phyloP scores from a whole-genome alignment of 1,140 invertebrate species.

The Pteromalus puparum region DNA sequence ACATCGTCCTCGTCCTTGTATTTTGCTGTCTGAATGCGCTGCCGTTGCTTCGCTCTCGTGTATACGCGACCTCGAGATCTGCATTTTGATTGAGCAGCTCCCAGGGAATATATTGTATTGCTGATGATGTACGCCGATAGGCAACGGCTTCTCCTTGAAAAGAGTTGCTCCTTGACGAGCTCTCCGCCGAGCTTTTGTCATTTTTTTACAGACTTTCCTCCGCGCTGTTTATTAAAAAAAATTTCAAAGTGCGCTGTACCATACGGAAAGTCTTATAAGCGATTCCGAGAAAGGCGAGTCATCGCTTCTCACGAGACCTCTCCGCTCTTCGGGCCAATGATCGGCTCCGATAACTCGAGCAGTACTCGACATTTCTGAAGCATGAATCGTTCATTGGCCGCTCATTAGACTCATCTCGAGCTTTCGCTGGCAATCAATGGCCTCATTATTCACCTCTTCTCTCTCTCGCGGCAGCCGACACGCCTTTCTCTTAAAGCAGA shows the following conservation, averaged over 20 bases:
- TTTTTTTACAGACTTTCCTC: neutral
- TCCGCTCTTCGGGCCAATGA: neutral
- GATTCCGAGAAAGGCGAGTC: too few species aligned
- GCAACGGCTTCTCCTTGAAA: conserved; percentile 27
- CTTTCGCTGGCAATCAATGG: conserved; percentile 7
- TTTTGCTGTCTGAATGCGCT: conserved; percentile 34
- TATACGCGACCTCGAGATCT: conserved; percentile 37
- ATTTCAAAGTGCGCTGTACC: neutral
- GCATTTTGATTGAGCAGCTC: conserved; percentile 46
- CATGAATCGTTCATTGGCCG: neutral
- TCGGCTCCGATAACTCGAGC: conserved; percentile 3
- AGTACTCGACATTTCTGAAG: conserved; percentile 2
- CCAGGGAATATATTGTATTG: conserved; percentile 39
- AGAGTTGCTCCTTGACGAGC: neutral
- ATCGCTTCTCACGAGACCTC: too few species aligned
- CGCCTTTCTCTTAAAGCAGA: conserved; percentile 26
- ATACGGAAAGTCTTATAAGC: too few species aligned
- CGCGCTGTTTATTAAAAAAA: conserved; percentile 1
- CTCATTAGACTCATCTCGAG: conserved; percentile 22
- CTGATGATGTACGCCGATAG: conserved; percentile 46
- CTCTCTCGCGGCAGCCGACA: neutral
- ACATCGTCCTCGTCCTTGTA: conserved; percentile 7
- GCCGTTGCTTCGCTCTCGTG: neutral
- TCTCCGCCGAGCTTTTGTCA: neutral
- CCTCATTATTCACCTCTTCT: conserved; percentile 8